A percentile compares a stretch with the other conserved stretches of the same genome.
Evolutionary conservation across 2,888 invertebrate genomes (phyloP).

Genomic region (Cheilosia scutellata): DNA sequence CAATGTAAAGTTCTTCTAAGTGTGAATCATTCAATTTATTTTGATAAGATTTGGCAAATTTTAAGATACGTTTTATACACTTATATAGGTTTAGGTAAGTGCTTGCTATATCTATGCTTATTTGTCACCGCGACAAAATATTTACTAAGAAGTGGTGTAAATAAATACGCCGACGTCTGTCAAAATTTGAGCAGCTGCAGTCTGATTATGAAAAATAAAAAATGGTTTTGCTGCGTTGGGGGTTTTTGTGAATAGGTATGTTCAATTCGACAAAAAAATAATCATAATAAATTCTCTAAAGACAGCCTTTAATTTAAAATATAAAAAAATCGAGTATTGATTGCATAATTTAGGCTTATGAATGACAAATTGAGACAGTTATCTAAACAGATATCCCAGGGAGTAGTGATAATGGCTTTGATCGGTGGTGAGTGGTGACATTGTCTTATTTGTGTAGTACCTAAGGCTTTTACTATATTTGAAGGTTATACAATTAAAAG

Average conservation of each 20-base stretch:
- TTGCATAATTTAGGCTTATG: neutral
- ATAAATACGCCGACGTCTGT: neutral
- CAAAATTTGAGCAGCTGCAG: constrained; percentile 13
- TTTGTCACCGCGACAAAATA: neutral
- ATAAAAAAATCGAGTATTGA: neutral
- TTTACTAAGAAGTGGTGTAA: neutral
- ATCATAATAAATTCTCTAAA: too few relatives aligned
- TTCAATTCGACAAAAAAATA: too few relatives aligned
- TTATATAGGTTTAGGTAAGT: neutral
- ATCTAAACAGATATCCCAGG: too few relatives aligned
- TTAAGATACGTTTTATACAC: neutral
- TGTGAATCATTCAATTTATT: constrained; percentile 3
- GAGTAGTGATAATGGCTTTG: too few relatives aligned
- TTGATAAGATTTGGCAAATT: neutral
- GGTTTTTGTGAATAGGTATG: neutral
- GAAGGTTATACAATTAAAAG: too few relatives aligned
- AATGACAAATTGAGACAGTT: neutral
- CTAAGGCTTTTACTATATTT: too few relatives aligned
- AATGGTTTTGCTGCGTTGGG: neutral
- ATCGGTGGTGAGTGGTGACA: too few relatives aligned
- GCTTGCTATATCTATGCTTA: too few relatives aligned
- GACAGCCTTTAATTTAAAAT: too few relatives aligned
- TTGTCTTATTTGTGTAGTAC: too few relatives aligned
- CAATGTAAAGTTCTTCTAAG: neutral
- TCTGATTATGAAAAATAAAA: neutral